Conservation (phyloP, 2,797 vertebrate genomes). For the Cetoscarus ocellatus region DNA sequence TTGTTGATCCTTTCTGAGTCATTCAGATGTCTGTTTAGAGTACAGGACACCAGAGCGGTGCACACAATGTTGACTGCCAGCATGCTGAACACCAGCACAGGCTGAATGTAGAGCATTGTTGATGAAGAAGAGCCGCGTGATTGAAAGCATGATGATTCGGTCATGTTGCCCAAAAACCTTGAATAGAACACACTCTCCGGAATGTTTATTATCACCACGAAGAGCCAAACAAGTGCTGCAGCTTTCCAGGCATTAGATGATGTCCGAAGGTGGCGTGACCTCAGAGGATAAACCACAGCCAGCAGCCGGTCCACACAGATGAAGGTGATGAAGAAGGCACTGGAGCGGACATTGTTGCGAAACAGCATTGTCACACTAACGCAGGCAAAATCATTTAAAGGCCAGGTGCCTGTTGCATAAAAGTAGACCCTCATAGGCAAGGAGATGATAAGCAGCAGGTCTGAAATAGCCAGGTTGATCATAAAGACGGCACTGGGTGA, state of each 20-base stretch:
- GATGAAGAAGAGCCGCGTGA: fast-evolving
- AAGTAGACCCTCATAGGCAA: slow-evolving; percentile 70
- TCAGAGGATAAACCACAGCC: slow-evolving; percentile 79
- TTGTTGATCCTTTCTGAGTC: slow-evolving; percentile 51
- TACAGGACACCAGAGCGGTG: slow-evolving; percentile 64
- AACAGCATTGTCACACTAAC: slow-evolving; percentile 61
- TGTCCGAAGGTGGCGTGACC: slow-evolving; percentile 62
- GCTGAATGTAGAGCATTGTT: not conserved
- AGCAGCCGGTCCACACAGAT: slow-evolving; percentile 78
- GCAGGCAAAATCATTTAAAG: slow-evolving; percentile 28
- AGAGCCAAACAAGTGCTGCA: slow-evolving; percentile 52
- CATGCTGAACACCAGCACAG: slow-evolving; percentile 42
- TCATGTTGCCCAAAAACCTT: fast-evolving
- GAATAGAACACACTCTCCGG: not conserved
- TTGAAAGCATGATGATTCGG: slow-evolving; percentile 51
- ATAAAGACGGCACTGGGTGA: slow-evolving; percentile 58
- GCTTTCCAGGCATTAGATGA: slow-evolving; percentile 52
- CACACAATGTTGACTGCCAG: slow-evolving; percentile 59
- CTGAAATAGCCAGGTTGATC: slow-evolving; percentile 63
- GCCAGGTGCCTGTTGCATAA: slow-evolving; percentile 54
- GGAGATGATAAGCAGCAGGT: slow-evolving; percentile 62
- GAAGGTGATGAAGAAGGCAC: slow-evolving; percentile 78
- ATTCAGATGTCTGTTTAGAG: slow-evolving; percentile 40
- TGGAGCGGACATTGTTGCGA: slow-evolving; percentile 74
- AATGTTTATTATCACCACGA: slow-evolving; percentile 44